phyloP scores from a whole-genome alignment of 2,888 invertebrate genomes.

The Formica aserva region DNA sequence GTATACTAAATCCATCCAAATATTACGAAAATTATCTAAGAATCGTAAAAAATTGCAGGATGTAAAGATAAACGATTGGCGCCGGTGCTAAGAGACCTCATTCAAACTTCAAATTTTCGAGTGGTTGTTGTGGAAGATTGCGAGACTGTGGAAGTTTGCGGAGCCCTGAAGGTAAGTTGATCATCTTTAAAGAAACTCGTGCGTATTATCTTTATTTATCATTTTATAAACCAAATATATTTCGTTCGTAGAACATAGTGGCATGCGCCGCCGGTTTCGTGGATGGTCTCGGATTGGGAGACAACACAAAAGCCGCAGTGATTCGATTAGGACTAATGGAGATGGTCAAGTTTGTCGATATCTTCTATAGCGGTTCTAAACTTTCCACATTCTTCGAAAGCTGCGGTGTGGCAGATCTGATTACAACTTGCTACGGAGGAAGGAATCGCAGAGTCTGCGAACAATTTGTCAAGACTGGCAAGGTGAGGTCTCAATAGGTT shows the following conservation, averaged over 20 bases:
- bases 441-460: slow-evolving; percentile 89
- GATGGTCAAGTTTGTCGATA: slow-evolving; percentile 89
- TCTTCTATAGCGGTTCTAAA: slow-evolving; percentile 87
- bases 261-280: slow-evolving; percentile 90
- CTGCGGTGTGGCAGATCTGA: slow-evolving; percentile 91
- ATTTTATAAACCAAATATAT: background rate
- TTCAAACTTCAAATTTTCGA: slow-evolving; percentile 89
- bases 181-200: background rate
- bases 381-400: slow-evolving; percentile 90
- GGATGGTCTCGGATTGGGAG: slow-evolving; percentile 89
- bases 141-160: slow-evolving; percentile 90
- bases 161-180: slow-evolving; percentile 87
- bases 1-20: background rate
- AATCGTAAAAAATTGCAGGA: slow-evolving; percentile 76
- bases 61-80: slow-evolving; percentile 86
- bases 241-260: slow-evolving; percentile 88
- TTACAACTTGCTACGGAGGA: slow-evolving; percentile 91
- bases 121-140: slow-evolving; percentile 89
- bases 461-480: slow-evolving; percentile 88
- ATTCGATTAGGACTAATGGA: slow-evolving; percentile 90
- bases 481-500: slow-evolving; percentile 80
- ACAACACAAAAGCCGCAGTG: slow-evolving; percentile 91
- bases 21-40: background rate
- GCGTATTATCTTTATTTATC: background rate
- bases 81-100: slow-evolving; percentile 87